Evolutionary conservation across 2,113 vertebrate genomes (phyloP), one percentile per base, ranked within the genome.

Genomic region (Pitta sordida): DNA sequence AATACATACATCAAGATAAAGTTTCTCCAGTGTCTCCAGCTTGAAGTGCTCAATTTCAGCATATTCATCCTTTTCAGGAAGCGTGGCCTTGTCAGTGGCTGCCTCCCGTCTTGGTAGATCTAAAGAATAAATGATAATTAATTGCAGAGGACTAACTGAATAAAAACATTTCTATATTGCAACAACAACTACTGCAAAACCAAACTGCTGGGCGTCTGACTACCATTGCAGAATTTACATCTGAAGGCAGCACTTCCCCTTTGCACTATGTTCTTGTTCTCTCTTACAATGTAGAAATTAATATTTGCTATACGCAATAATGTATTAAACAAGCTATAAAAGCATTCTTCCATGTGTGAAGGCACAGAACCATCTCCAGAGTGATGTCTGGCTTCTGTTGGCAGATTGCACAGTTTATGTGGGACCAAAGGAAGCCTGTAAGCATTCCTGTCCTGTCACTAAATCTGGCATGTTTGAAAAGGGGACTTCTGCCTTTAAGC

Each of bases 1-100:
- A 62, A 64, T 83, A 97, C 97, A 2, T 97, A 98, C 98, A 1
- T 95, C 74, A 7, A 97, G 94, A 69, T 68, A 97, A 80, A 97
- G 58, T 37, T 97, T 96, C 51, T 96, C 88, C 19, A 46, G 24
- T 12, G 56, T 39, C 15, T 97, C 91, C 43, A 90, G 79, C 21
- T 78, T 48, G 49, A 95, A 70, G 22, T 95, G 93, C 49, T 98
- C 97, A 17, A 85, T 65, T 15, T 97, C 95, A 62, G 97, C 95
- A 30, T 17, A 39, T 19, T 97, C 93, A 26, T 75, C 53, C 34
- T 94, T 88, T 65, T 98, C 96, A 36, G 96, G 94, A 39, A 97
- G 83, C 51, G 70, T 1, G 2, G 88, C 62, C 19, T 88, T 91
- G 27, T 94, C 94, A 24, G 70, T 48, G 63, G 84, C 76, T 62